Conservation (phyloP, 2,113 vertebrate species). For the Tetrao urogallus region DNA sequence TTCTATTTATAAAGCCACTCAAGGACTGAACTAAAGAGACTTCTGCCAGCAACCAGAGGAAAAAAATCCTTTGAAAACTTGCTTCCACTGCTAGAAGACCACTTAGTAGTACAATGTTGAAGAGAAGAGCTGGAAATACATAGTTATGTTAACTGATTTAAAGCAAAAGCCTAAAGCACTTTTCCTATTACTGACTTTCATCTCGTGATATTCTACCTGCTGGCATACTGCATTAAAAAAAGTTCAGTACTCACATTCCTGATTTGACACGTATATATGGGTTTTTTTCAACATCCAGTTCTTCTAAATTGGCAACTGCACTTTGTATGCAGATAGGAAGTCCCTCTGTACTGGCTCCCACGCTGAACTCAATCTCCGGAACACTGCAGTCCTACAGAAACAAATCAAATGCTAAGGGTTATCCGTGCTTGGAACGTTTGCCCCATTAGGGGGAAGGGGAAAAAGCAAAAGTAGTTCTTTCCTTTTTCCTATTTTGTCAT, state of each 20-base stretch:
- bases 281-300: constrained; percentile 72
- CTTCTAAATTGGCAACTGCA: constrained; percentile 75
- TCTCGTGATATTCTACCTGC: neutral
- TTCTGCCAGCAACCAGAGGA: neutral
- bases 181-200: neutral
- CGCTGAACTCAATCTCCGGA: constrained; percentile 81
- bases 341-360: constrained; percentile 12
- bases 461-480: fast-evolving
- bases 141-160: neutral
- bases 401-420: neutral
- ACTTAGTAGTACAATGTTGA: neutral
- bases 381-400: constrained; percentile 76
- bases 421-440: neutral
- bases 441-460: fast-evolving
- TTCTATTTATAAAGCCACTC: constrained; percentile 37
- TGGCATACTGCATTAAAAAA: neutral
- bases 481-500: neutral
- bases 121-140: neutral
- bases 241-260: constrained; percentile 81
- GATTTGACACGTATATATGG: constrained; percentile 78
- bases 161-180: fast-evolving
- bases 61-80: neutral
- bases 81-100: neutral
- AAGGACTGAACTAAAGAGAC: neutral
- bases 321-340: constrained; percentile 68